Evolutionary conservation across 2,888 invertebrate species (phyloP).

Genomic region (Megastigmus dorsalis): DNA sequence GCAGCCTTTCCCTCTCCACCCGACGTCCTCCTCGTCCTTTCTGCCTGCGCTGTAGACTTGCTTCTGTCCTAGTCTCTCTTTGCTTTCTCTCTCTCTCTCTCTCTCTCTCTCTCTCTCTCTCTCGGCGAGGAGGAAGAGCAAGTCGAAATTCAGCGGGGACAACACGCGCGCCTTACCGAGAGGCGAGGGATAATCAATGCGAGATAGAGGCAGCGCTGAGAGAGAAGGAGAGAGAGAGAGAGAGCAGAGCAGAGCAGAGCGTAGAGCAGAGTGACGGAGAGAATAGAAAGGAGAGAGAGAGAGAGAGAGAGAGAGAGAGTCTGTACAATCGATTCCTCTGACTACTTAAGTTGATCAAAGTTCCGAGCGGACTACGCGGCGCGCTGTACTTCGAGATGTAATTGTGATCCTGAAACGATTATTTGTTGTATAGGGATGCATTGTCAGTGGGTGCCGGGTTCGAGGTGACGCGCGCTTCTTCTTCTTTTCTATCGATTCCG

Average conservation of each 20-base stretch:
- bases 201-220: constrained; percentile 39
- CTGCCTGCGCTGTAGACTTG: too few species aligned
- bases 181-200: constrained; percentile 53
- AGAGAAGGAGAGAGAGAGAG: constrained; percentile 12
- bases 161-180: constrained; percentile 16
- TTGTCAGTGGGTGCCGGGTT: too few species aligned
- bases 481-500: too few species aligned
- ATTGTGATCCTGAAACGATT: constrained; percentile 35
- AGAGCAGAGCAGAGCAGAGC: neutral
- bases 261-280: neutral
- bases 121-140: constrained; percentile 13
- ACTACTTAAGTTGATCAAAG: constrained; percentile 56
- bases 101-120: constrained; percentile 1
- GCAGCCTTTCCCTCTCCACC: too few species aligned
- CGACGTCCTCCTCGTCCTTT: constrained; percentile 49
- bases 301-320: constrained; percentile 1
- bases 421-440: constrained; percentile 6
- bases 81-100: constrained; percentile 8
- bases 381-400: constrained; percentile 10
- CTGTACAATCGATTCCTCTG: constrained; percentile 48
- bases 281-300: neutral
- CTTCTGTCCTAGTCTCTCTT: constrained; percentile 6
- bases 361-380: constrained; percentile 15
- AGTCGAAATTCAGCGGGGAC: constrained; percentile 48
- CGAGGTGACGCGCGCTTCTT: too few species aligned